These are phyloP conservation scores for Muscina levida DNA, from an alignment of 2,888 invertebrate species.

Conservation along the genomic window DNA sequence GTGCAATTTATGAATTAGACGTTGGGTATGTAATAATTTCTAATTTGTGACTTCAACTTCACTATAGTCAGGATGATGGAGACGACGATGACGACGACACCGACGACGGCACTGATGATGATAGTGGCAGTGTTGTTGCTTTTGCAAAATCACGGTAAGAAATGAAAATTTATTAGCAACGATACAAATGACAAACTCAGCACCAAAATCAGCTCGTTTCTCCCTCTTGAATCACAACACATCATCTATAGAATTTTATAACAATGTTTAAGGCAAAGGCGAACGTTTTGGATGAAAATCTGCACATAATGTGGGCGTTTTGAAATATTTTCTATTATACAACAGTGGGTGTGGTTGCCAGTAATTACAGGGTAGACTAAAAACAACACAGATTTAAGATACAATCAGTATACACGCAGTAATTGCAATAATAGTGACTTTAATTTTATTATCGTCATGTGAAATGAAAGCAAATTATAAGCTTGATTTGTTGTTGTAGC, in stretches of 20 bases:
- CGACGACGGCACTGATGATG: too few relatives aligned
- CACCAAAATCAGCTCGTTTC: too few relatives aligned
- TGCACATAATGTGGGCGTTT: constrained; percentile 49
- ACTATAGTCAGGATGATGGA: not conserved
- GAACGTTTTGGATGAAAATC: constrained; percentile 33
- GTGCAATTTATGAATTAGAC: constrained; percentile 45
- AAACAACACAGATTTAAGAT: constrained; percentile 17
- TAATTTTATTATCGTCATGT: constrained; percentile 40
- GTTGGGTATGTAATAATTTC: constrained; percentile 56
- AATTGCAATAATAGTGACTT: constrained; percentile 45
- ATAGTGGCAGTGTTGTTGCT: not conserved
- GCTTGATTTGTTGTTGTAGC: not conserved
- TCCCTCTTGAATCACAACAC: not conserved
- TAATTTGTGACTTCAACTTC: constrained; percentile 43
- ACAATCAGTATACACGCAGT: constrained; percentile 54
- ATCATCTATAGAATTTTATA: constrained; percentile 11
- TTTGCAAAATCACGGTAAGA: constrained; percentile 27
- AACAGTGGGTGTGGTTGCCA: constrained; percentile 51
- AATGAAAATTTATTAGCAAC: constrained; percentile 56
- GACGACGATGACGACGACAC: not conserved
- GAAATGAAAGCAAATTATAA: not conserved
- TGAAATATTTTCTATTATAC: constrained; percentile 7
- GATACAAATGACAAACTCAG: constrained; percentile 12
- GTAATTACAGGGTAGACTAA: constrained; percentile 63
- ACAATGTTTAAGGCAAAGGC: not conserved